Percentiles rank a stretch among this genome's conserved stretches.
These are phyloP conservation scores for Olivierus martensii DNA, from an alignment of 1,140 invertebrate genomes.

Conservation along the genomic window DNA sequence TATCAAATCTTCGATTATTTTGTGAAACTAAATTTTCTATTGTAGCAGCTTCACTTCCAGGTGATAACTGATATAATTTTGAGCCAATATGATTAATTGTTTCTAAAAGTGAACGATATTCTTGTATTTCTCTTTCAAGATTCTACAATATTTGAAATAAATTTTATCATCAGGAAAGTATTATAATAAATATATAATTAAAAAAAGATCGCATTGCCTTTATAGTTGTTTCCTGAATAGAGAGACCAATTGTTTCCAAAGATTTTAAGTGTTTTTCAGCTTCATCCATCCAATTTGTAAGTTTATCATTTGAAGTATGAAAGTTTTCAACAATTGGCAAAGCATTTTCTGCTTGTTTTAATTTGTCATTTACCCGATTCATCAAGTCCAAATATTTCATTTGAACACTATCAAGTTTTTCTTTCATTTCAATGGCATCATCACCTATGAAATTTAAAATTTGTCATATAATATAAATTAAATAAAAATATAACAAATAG, in stretches of 20 bases:
- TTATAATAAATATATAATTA: too few relatives aligned
- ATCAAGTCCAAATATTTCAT: conserved; percentile 76
- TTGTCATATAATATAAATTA: too few relatives aligned
- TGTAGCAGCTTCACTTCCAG: conserved; percentile 72
- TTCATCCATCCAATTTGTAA: conserved; percentile 83
- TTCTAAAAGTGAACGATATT: conserved; percentile 73
- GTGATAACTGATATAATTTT: conserved; percentile 77
- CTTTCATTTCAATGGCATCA: conserved; percentile 83
- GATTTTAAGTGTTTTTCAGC: conserved; percentile 73
- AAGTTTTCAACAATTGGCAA: conserved; percentile 86
- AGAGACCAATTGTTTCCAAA: conserved; percentile 42
- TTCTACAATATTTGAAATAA: conserved; percentile 26
- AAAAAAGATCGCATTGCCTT: too few relatives aligned
- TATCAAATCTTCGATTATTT: conserved; percentile 84
- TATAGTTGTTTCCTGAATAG: conserved; percentile 26
- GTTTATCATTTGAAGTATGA: conserved; percentile 68
- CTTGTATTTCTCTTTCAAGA: conserved; percentile 58
- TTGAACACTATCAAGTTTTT: conserved; percentile 81
- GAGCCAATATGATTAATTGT: conserved; percentile 77
- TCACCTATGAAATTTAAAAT: conserved; percentile 45
- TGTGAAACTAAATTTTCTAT: conserved; percentile 82
- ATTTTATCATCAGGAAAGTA: too few relatives aligned
- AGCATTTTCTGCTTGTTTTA: conserved; percentile 68
- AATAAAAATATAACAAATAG: too few relatives aligned
- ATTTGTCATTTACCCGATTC: conserved; percentile 62